These are phyloP conservation scores for Actinia tenebrosa DNA, from an alignment of 64 coral and sea anemone species.

Conservation along the genomic window DNA sequence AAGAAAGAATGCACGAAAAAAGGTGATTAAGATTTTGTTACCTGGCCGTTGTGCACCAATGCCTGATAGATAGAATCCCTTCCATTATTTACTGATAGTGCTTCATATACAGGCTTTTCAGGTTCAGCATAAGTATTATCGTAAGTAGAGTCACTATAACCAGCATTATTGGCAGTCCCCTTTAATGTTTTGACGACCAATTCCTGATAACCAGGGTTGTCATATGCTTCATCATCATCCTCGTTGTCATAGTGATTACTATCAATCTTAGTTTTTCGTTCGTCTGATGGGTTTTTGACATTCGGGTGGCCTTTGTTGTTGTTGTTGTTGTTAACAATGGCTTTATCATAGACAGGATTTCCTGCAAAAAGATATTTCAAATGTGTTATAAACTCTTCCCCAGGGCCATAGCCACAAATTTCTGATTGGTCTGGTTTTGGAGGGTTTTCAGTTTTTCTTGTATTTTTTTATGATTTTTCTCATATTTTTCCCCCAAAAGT, in stretches of 20 bases:
- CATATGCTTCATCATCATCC: background rate
- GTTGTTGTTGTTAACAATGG: background rate
- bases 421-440: too few relatives aligned
- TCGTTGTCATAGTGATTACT: background rate
- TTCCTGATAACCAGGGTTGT: background rate
- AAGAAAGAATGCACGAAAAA: background rate
- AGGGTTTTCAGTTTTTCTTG: too few relatives aligned
- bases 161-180: background rate
- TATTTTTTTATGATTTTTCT: background rate
- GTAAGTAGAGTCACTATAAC: background rate
- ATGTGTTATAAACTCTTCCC: background rate
- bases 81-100: background rate
- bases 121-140: conserved; percentile 4
- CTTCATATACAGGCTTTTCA: conserved; percentile 8
- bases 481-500: too few relatives aligned
- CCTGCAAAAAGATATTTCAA: background rate
- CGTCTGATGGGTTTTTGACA: background rate
- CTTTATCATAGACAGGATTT: background rate
- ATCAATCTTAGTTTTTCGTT: background rate
- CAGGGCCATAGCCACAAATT: too few relatives aligned
- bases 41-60: background rate
- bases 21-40: background rate
- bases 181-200: background rate
- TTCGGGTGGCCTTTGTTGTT: background rate
- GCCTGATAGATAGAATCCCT: background rate